Base-by-base conservation (phyloP, 2,888 invertebrate genomes). In the Proisotoma minuta region DNA sequence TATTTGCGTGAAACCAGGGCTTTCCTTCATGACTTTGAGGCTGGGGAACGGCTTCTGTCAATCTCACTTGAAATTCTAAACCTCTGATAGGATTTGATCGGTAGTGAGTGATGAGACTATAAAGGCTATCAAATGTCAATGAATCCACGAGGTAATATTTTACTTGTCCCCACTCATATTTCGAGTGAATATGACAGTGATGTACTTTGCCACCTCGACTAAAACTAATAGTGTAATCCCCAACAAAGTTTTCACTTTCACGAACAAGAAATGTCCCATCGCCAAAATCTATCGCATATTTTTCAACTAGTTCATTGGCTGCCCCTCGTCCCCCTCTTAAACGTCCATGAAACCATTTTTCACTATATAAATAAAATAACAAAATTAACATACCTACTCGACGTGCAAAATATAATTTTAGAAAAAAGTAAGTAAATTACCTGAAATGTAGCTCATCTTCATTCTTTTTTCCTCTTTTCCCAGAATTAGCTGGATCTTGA, bases 221-320 rank as follows among this genome's bases (percentile, higher is more conserved):
- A 79, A 97, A 96, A 0, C 95, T 96, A 26, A 97, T 80, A 66
- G 94, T 93, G 77, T 94, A 96, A 78, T 96, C 96, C 0, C 96
- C 96, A 0, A 95, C 91, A 79, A 96, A 96, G 0, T 95, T 96
- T 26, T 93, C 93, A 76, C 95, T 94, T 73, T 93, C 91, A 28
- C 96, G 82, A 0, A 97, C 96, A 27, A 95, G 82, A 77, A 95
- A 95, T 0, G 93, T 92, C 0, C 94, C 95, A 76, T 94, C 92
- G 2, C 93, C 81, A 15, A 60, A 39, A 40, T 62, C 59, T 76
- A 88, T 84, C 0, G 91, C 83, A 76, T 92, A 91, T 4, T 84
- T 82, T 59, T 84, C 82, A 10, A 95, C 78, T 29, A 91, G 75
- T 69, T 81, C 81, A 76, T 90, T 90, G 0, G 91, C 89, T 75